phyloP scores from a whole-genome alignment of 1,140 invertebrate species.

The Bombus difficillimus region DNA sequence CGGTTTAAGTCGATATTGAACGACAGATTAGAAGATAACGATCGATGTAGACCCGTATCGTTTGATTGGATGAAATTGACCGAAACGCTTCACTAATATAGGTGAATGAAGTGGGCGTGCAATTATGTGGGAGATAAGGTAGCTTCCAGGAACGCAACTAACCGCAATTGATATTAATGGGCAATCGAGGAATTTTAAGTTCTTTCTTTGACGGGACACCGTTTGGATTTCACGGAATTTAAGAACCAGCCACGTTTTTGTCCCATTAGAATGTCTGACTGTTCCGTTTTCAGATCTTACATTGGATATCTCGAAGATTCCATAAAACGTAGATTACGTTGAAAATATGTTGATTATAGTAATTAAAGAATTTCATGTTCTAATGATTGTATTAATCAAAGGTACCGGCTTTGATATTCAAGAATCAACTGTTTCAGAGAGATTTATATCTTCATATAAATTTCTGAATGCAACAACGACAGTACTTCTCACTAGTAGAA shows the following conservation, averaged over 20 bases:
- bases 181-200: constrained; percentile 36
- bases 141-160: constrained; percentile 51
- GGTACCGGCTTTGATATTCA: not conserved
- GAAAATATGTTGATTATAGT: not conserved
- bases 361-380: not conserved
- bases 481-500: too few species aligned
- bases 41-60: constrained; percentile 71
- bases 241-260: not conserved
- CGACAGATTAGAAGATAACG: constrained; percentile 61
- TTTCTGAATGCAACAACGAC: too few species aligned
- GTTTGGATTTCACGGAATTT: constrained; percentile 26
- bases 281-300: not conserved
- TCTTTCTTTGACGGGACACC: not conserved
- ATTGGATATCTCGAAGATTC: not conserved
- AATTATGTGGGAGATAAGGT: constrained; percentile 69
- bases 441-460: not conserved
- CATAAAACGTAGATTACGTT: not conserved
- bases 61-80: constrained; percentile 73
- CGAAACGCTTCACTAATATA: constrained; percentile 62
- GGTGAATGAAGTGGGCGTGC: constrained; percentile 62
- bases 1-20: constrained; percentile 40
- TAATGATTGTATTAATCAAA: not conserved
- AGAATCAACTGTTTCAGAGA: not conserved
- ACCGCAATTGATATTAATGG: constrained; percentile 67
- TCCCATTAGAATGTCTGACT: not conserved